Conservation (phyloP, 2,797 vertebrate species). For the Anguilla megastoma region DNA sequence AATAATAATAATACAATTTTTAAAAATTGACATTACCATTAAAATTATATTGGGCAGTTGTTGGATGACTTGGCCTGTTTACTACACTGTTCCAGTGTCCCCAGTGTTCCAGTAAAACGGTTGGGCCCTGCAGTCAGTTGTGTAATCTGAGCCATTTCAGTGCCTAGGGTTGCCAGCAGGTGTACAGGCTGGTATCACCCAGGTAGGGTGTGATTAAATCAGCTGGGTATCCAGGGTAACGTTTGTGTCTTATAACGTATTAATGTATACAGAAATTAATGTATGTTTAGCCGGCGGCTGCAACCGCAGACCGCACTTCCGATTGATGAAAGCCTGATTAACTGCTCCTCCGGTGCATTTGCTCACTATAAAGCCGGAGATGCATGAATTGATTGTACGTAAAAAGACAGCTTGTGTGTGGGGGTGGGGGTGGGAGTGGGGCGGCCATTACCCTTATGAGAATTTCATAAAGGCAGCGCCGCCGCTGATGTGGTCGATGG, state of each 20-base stretch:
- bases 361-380: background rate
- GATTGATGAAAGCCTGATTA: background rate
- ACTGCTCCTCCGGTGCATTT: background rate
- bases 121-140: background rate
- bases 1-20: background rate
- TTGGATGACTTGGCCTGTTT: background rate
- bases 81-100: background rate
- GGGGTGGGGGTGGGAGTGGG: background rate
- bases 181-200: background rate
- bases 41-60: background rate
- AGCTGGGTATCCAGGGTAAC: background rate
- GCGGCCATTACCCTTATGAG: background rate
- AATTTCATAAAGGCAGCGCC: background rate
- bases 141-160: background rate
- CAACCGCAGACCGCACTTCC: background rate
- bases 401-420: background rate
- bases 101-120: background rate
- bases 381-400: slow-evolving; percentile 14
- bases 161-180: background rate
- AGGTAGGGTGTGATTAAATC: background rate
- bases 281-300: too few relatives aligned
- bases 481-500: background rate
- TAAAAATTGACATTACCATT: background rate
- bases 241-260: background rate
- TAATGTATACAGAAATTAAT: background rate